phyloP scores from a whole-genome alignment of 1,140 invertebrate genomes.

The Himalopsyche phryganea region DNA sequence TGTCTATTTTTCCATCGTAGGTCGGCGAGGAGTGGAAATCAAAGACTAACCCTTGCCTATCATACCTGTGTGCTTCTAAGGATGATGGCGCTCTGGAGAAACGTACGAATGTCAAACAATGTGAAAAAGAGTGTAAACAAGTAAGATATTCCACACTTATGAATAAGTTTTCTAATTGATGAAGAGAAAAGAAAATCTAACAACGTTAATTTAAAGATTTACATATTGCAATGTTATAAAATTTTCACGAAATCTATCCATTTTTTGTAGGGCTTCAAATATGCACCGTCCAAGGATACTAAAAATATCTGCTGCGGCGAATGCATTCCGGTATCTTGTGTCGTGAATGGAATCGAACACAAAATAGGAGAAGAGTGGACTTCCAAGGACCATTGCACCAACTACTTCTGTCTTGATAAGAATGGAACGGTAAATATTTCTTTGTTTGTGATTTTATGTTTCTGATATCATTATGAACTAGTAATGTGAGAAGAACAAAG shows the following conservation, averaged over 20 bases:
- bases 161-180: too few species aligned
- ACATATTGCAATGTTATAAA: too few species aligned
- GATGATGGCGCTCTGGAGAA: constrained; percentile 22
- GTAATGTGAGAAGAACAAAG: too few species aligned
- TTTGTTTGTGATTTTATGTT: background rate
- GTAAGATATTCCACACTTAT: too few species aligned
- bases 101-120: constrained; percentile 12
- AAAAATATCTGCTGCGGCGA: constrained; percentile 61
- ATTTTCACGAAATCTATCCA: too few species aligned
- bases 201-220: too few species aligned
- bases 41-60: constrained; percentile 10
- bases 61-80: constrained; percentile 8
- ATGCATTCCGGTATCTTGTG: constrained; percentile 60
- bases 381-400: constrained; percentile 58
- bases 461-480: too few species aligned
- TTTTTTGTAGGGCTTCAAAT: constrained; percentile 48
- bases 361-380: constrained; percentile 54
- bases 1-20: too few species aligned
- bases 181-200: too few species aligned
- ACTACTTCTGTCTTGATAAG: constrained; percentile 52
- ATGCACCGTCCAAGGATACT: constrained; percentile 35
- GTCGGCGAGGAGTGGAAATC: constrained; percentile 17
- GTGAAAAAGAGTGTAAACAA: constrained; percentile 19
- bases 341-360: constrained; percentile 51
- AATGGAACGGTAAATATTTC: constrained; percentile 51